Conservation (phyloP, 92 coral and sea anemone species). For the Phenganax stokvisi region DNA sequence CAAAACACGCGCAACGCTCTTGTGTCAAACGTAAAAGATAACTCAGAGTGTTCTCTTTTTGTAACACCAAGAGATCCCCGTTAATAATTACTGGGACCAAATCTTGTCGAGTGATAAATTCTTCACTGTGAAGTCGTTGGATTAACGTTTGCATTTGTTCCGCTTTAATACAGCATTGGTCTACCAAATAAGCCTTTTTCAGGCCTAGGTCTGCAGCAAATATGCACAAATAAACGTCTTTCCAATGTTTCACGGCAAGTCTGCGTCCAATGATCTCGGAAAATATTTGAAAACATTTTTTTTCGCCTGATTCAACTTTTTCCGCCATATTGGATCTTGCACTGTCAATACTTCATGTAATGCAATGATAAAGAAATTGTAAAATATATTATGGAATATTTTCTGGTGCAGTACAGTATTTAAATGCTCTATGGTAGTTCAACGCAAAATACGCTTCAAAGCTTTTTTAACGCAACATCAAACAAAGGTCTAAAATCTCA, state of each 20-base stretch:
- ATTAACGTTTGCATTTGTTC: constrained; percentile 1
- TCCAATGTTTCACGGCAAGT: constrained; percentile 20
- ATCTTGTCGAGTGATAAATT: not conserved
- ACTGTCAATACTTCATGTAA: not conserved
- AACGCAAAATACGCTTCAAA: no score
- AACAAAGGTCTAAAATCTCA: no score
- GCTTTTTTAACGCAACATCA: no score
- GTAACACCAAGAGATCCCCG: constrained; percentile 27
- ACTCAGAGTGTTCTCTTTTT: not conserved
- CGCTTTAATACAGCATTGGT: constrained; percentile 5
- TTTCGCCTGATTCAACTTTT: not conserved
- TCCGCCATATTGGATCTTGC: constrained; percentile 23
- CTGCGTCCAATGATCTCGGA: constrained; percentile 1
- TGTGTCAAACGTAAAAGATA: not conserved
- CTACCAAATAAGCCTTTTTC: constrained; percentile 20
- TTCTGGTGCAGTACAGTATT: not conserved
- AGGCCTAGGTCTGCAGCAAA: constrained; percentile 29
- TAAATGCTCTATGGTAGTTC: not conserved
- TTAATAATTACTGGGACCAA: not conserved
- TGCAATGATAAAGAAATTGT: not conserved
- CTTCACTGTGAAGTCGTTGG: not conserved
- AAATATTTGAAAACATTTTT: constrained; percentile 29
- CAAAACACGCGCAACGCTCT: constrained; percentile 4
- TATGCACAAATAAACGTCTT: constrained; percentile 20
- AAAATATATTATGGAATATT: no score